A percentile compares a stretch with the other conserved stretches of the same genome.
phyloP scores from a whole-genome alignment of 1,140 invertebrate genomes.

The Whitmania pigra region DNA sequence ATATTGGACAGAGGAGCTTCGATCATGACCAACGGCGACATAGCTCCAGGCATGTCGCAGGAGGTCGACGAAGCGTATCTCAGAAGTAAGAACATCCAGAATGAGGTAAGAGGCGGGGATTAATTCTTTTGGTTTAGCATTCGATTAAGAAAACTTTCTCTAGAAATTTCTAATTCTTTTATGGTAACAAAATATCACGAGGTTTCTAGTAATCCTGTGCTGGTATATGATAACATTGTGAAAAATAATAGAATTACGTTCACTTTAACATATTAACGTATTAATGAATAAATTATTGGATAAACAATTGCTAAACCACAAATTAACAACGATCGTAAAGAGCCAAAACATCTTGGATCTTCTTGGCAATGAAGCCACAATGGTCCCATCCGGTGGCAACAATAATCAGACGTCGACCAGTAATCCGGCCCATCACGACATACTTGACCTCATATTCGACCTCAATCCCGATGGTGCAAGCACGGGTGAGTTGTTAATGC shows the following conservation, averaged over 20 bases:
- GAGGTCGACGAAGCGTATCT: neutral
- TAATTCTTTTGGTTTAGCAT: too few species aligned
- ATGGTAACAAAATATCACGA: neutral
- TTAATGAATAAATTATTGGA: too few species aligned
- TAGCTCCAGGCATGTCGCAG: neutral
- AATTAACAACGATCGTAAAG: conserved; percentile 23
- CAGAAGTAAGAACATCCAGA: conserved; percentile 1
- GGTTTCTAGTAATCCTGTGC: too few species aligned
- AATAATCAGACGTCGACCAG: neutral
- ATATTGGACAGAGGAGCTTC: conserved; percentile 45
- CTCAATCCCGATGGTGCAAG: neutral
- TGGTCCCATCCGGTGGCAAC: conserved; percentile 23
- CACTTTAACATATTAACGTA: too few species aligned
- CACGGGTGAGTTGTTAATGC: neutral
- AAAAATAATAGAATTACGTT: too few species aligned
- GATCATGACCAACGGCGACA: conserved; percentile 45
- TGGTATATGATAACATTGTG: too few species aligned
- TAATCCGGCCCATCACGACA: neutral
- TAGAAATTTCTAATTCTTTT: neutral
- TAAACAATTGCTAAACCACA: neutral
- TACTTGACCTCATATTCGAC: conserved; percentile 11
- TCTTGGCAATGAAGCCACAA: conserved; percentile 30
- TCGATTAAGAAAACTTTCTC: neutral
- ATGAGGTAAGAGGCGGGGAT: neutral
- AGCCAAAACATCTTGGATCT: conserved; percentile 39